Evolutionary conservation across 2,888 invertebrate genomes (phyloP), one percentile per base, ranked within the genome.

Genomic region (Atrina japonica): DNA sequence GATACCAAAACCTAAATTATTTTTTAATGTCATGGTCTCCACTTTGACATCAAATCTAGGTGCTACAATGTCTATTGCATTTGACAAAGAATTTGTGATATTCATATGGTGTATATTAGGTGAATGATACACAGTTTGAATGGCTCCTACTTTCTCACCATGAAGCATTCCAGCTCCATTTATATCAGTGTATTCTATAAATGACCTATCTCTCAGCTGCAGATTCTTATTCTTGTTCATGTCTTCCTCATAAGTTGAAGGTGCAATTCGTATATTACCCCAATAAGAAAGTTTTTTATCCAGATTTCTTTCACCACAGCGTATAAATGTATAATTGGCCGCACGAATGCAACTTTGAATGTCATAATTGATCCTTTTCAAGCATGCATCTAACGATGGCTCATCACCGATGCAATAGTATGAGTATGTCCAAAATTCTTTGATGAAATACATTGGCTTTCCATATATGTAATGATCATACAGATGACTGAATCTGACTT

Each of bases 181-280:
- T 56, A 99, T 95, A 81, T 95, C 94, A n/a, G 91, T 89, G 77
- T 91, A 89, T 18, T 95, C 93, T 71, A 99, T 87, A 21, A 93
- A 91, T n/a, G 97, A 97, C 84, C 95, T 95, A 9, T 84, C 81
- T 23, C 76, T 52, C 6, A 77, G 52, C 35, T 70, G 73, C 40
- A 68, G 95, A 21, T 35, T 40, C 40, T 21, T 35, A 21, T 43
- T 50, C 91, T 76, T 95, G 9, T 66, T 35, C 94, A 93, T 92
- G 59, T 83, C 70, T 89, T 96, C 95, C 89, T 98, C 97, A 88
- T 97, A 97, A 88, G 96, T 95, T 2, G 95, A 93, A 88, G 96
- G 94, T 0, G 97, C 95, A 88, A 98, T 97, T 73, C 98, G 93
- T 75, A 99, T 94, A 41, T 99, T 99, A 49, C 99, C 99, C 99